Evolutionary conservation across 2,113 vertebrate species (phyloP).

Genomic region (Rhineura floridana): DNA sequence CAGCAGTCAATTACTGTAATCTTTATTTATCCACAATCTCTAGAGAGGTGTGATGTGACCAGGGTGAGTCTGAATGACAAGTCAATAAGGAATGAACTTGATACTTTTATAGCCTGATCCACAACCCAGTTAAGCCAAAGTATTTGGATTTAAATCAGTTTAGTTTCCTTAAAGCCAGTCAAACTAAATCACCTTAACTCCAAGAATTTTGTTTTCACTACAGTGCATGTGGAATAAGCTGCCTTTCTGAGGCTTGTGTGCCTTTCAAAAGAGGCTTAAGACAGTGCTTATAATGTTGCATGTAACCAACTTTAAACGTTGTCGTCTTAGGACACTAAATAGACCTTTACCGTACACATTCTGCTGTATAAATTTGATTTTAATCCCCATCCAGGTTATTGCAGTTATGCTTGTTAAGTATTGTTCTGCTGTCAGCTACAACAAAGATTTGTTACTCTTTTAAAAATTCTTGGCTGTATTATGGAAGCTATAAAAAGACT

Average conservation of each 20-base stretch:
- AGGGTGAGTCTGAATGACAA: slow-evolving; percentile 27
- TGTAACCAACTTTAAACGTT: background rate
- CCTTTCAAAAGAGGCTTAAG: slow-evolving; percentile 6
- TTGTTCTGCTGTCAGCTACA: background rate
- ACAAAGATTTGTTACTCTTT: slow-evolving; percentile 25
- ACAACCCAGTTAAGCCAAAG: slow-evolving; percentile 18
- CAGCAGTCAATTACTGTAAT: slow-evolving; percentile 16
- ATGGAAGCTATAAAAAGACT: slow-evolving; percentile 38
- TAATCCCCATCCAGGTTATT: slow-evolving; percentile 2
- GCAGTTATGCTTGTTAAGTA: slow-evolving; percentile 21
- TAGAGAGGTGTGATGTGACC: slow-evolving; percentile 8
- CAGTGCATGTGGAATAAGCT: background rate
- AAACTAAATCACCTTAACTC: slow-evolving; percentile 3
- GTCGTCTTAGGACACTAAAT: slow-evolving; percentile 8
- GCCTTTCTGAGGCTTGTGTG: background rate
- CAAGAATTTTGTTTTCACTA: background rate
- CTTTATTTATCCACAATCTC: slow-evolving; percentile 23
- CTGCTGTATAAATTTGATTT: slow-evolving; percentile 9
- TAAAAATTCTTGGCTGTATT: slow-evolving; percentile 26
- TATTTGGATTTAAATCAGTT: slow-evolving; percentile 10
- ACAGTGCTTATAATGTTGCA: slow-evolving; percentile 4
- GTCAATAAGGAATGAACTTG: slow-evolving; percentile 40
- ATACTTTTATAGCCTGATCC: slow-evolving; percentile 21
- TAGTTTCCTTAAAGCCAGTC: background rate
- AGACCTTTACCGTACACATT: background rate